A percentile compares a stretch with the other conserved stretches of the same genome.
phyloP scores from a whole-genome alignment of 2,797 vertebrate genomes.

The Argyrosomus regius region DNA sequence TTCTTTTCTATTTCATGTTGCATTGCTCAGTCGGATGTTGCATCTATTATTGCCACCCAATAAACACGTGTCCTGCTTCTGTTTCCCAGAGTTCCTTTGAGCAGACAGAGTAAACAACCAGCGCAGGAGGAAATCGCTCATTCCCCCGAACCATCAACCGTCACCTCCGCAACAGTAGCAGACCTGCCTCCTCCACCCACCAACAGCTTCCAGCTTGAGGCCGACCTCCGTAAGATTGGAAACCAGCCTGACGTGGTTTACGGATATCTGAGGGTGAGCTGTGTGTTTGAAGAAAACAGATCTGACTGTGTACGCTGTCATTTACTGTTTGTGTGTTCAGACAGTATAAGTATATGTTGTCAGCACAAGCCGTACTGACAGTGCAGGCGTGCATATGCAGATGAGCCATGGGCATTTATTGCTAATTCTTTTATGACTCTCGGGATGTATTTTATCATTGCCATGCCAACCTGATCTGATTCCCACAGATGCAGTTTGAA shows the following conservation, averaged over 20 bases:
- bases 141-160: background rate
- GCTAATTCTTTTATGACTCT: background rate
- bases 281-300: background rate
- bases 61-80: background rate
- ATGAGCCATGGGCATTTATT: background rate
- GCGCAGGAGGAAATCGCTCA: background rate
- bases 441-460: background rate
- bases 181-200: slow-evolving; percentile 86
- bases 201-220: slow-evolving; percentile 95
- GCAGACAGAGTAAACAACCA: background rate
- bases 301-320: background rate
- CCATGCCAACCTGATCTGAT: background rate
- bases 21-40: background rate
- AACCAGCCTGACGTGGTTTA: slow-evolving; percentile 87
- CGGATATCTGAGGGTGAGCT: slow-evolving; percentile 91
- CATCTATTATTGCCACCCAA: background rate
- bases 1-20: background rate
- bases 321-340: background rate
- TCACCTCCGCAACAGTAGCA: background rate
- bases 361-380: background rate
- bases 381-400: background rate
- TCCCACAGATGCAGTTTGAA: background rate
- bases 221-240: slow-evolving; percentile 92
- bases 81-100: slow-evolving; percentile 22
- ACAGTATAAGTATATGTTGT: slow-evolving; percentile 1